Percentiles rank a stretch among this genome's conserved stretches.
Evolutionary conservation across 2,797 vertebrate species (phyloP).

Genomic region (Decapterus maruadsi): DNA sequence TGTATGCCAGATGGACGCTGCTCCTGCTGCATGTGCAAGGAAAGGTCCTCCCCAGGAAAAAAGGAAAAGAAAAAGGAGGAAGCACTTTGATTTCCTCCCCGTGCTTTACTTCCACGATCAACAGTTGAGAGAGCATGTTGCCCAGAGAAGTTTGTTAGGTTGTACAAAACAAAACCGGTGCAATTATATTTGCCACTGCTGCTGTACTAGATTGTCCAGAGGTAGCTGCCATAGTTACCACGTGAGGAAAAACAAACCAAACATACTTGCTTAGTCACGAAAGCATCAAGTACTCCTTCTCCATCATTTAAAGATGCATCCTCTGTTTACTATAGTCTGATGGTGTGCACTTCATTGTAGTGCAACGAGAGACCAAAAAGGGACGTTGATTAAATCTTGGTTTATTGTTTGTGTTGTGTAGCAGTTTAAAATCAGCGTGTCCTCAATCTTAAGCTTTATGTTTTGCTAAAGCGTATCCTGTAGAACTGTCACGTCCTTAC

Average conservation of each 20-base stretch:
- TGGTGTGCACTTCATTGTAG: conserved; percentile 1
- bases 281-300: conserved; percentile 34
- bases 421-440: no score
- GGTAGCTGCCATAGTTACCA: conserved; percentile 49
- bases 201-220: conserved; percentile 22
- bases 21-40: conserved; percentile 61
- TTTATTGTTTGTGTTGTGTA: no score
- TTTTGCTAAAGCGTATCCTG: not conserved
- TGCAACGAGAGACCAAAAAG: conserved; percentile 5
- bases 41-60: conserved; percentile 50
- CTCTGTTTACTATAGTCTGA: not conserved
- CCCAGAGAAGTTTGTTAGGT: conserved; percentile 23
- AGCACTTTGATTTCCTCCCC: conserved; percentile 69
- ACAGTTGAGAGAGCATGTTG: conserved; percentile 49
- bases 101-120: conserved; percentile 70
- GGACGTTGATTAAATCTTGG: conserved; percentile 1
- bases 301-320: conserved; percentile 12
- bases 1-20: conserved; percentile 81
- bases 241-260: conserved; percentile 26
- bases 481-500: not conserved
- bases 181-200: conserved; percentile 20
- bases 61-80: conserved; percentile 72
- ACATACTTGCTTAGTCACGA: conserved; percentile 18
- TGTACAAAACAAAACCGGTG: conserved; percentile 16
- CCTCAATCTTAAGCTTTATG: not conserved